Conservation (phyloP, 2,113 vertebrate genomes). For the Typhlomys cinereus region DNA sequence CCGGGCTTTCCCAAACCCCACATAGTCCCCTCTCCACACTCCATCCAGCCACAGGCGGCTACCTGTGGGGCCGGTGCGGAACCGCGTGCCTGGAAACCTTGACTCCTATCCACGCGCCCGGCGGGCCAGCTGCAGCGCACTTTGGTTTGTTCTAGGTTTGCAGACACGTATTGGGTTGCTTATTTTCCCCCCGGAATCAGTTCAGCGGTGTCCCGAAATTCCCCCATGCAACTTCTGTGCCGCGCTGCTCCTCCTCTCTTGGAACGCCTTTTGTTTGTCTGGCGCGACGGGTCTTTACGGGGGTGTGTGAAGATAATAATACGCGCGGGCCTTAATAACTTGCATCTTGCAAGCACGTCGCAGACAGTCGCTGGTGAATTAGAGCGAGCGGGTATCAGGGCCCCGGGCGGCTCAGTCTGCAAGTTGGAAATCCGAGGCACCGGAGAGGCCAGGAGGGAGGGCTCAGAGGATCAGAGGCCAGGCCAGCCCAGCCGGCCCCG, state of each 20-base stretch:
- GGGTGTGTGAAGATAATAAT: conserved; percentile 72
- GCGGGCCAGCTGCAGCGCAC: conserved; percentile 57
- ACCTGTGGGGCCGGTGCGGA: conserved; percentile 41
- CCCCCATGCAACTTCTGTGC: conserved; percentile 73
- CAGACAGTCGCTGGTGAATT: conserved; percentile 48
- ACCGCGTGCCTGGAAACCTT: background rate
- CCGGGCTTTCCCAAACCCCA: conserved; percentile 13
- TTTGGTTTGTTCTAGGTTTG: conserved; percentile 68
- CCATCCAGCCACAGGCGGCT: conserved; percentile 39
- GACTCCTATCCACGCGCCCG: background rate
- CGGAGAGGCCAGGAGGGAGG: background rate
- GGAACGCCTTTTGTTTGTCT: conserved; percentile 79
- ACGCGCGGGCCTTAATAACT: conserved; percentile 75
- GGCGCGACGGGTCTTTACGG: conserved; percentile 67
- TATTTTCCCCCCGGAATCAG: background rate
- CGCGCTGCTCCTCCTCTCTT: conserved; percentile 80
- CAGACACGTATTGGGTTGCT: conserved; percentile 54
- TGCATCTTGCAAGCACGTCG: conserved; percentile 52
- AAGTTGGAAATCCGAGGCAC: background rate
- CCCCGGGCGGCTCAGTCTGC: background rate
- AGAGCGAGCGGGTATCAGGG: background rate
- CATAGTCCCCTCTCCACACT: background rate
- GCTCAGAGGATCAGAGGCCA: conserved; percentile 39
- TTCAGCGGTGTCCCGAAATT: conserved; percentile 76
- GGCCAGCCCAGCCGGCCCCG: conserved; percentile 1